Base-by-base conservation (phyloP, 2,888 invertebrate species). In the Tineola bisselliella region DNA sequence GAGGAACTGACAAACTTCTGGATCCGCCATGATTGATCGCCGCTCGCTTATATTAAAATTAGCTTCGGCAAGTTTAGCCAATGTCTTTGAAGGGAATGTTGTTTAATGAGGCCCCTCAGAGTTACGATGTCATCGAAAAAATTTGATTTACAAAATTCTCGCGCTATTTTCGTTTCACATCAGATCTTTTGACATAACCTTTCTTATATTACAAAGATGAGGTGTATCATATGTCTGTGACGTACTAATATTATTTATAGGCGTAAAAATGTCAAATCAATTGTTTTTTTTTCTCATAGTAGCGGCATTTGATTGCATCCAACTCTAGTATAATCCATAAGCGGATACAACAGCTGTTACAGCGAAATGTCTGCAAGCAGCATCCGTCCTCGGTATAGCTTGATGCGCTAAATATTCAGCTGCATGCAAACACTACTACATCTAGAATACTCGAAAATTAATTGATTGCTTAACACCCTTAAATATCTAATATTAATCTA, bases 41-140 rank as follows among this genome's bases (percentile, higher is more conserved):
- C 33, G 19, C 25, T 33, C 58, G 58, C 58, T 31, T 58, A 54
- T 58, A 58, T 58, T 58, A 33, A 58, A 58, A 58, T 58, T 58
- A 58, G 48, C 48, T 48, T 48, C 48, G n/a, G 12, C 12, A 48
- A 48, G 48, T 48, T 48, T 17, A 48, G 48, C 15, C 48, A 48
- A 48, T 48, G 48, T 48, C 48, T 48, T 48, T 48, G 48, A 48
- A 13, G 48, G 48, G 48, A 48, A 48, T 48, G 48, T 13, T 48
- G 48, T 48, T 48, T 48, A 48, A 48, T 48, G 48, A 48, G 48
- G 48, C 48, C 48, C 48, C 15, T 48, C 15, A 48, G 48, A 48
- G 48, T 48, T 48, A 48, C 48, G 48, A 48, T 48, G 48, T 48
- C 48, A 48, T 48, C 48, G 48, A 17, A 48, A 48, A 38, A 15